Conservation (phyloP, 2,113 vertebrate genomes). For the Lonchura striata region DNA sequence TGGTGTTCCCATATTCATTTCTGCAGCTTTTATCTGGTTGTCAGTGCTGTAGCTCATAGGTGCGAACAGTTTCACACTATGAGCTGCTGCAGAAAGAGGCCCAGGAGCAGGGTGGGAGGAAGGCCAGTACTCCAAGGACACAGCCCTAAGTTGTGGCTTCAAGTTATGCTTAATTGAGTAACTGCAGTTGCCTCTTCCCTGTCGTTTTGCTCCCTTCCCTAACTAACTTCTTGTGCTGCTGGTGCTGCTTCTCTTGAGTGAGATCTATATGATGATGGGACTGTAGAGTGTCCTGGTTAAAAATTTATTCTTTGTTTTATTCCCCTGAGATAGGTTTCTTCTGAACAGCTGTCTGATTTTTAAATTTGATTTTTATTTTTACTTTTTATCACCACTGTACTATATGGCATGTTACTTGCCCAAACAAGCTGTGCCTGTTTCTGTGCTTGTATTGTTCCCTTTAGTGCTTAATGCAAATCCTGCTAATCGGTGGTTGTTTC, state of each 20-base stretch:
- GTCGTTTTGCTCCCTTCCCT: not conserved
- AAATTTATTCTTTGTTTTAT: not conserved
- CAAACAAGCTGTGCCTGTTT: not conserved
- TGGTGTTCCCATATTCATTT: rapidly evolving
- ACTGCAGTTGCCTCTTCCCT: not conserved
- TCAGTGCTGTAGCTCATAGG: rapidly evolving
- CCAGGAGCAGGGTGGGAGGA: not conserved
- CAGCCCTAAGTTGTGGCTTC: not conserved
- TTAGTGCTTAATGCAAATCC: not conserved
- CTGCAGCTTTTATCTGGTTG: not conserved
- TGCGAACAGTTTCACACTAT: not conserved
- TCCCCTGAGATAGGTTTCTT: not conserved
- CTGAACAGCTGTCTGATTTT: not conserved
- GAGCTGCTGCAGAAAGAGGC: rapidly evolving
- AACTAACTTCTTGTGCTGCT: not conserved
- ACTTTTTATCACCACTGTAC: not conserved
- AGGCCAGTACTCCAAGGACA: not conserved
- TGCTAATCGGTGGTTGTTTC: not conserved
- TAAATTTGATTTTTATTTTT: not conserved
- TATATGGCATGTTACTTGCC: not conserved
- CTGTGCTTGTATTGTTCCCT: not conserved
- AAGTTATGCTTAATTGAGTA: not conserved
- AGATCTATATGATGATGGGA: not conserved
- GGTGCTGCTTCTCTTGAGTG: not conserved
- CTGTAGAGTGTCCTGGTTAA: not conserved